Base-by-base conservation (phyloP, 2,797 vertebrate genomes). In the Megaceryle alcyon region DNA sequence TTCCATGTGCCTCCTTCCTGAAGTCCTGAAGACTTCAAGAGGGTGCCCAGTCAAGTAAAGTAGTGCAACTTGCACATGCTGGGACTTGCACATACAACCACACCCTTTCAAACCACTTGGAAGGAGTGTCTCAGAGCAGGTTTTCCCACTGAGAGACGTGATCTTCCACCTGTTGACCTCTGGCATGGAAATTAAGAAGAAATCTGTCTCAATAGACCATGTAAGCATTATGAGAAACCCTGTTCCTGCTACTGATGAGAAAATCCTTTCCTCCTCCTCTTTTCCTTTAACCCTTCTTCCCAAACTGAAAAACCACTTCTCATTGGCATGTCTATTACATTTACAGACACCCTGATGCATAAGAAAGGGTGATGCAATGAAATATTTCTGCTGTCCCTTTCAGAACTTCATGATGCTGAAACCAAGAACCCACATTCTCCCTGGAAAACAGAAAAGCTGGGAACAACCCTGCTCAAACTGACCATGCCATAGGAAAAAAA, bases 81-180 rank as follows among this genome's bases (percentile, higher is more conserved):
- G 49, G 69, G 82, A 87, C 91, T 35, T 91, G 92, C 66, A 84
- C 4, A 17, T 26, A 59, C 7, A 84, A 44, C 88, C 90, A 89
- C 93, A 60, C 93, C 95, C 68, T 96, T 82, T 39, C 54, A 77
- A 96, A 82, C 70, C 64, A 82, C 65, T 93, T n/a, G 57, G 78
- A 86, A 86, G 71, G 79, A 91, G 86, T 49, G 75, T 77, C 69
- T 93, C 78, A 29, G 86, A 95, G 93, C 88, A 93, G 82, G 88
- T 95, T 96, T 96, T 96, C 93, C 88, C 79, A 80, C 75, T 64
- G 53, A 57, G 48, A 86, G 72, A 92, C 0, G 0, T 46, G 60
- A 79, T 87, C 86, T 82, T 92, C 78, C 65, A 91, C 43, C 82
- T 75, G 68, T 54, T 91, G 84, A 91, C 56, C 84, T 94, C 78